Base-by-base conservation (phyloP, 2,797 vertebrate species). In the Pampus argenteus region DNA sequence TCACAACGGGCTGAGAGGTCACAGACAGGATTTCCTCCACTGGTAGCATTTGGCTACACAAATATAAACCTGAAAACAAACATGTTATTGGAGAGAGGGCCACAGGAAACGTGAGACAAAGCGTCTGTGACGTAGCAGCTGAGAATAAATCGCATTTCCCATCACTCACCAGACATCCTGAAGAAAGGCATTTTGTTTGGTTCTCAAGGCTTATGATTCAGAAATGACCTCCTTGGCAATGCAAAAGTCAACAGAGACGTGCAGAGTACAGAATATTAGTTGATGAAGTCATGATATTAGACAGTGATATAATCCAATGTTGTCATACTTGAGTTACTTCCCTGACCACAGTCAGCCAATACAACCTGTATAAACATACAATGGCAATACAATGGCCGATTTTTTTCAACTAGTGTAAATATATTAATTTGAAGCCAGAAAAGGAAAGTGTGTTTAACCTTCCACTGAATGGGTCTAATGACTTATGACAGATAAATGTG, bases 11-110 rank as follows among this genome's bases (percentile, higher is more conserved):
- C 77, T 63, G 31, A 89, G 78, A 84, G 86, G 86, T 89, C 81
- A 73, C 81, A 73, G 60, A 86, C 91, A 93, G 93, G 92, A 93
- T 92, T 91, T 93, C 91, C 92, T 82, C 76, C 81, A 70, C 55
- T 58, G 69, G 84, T 73, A 92, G 87, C 86, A 78, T 69, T 90
- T 55, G 86, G 76, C 76, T 70, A 76, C 86, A 79, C 81, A 91
- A 92, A 91, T 89, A 91, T 78, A 89, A 79, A 82, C 71, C 74
- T 72, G 78, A 84, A 93, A 88, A 93, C 90, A 94, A 94, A 91
- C 81, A 86, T 87, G 83, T 90, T 88, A 52, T 90, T 89, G 78
- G 81, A 61, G 76, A 70, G 57, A 81, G 36, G 82, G 86, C 55
- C 72, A 85, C 83, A 90, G 91, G 90, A 92, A 90, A 78, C 65